Evolutionary conservation across 2,113 vertebrate genomes (phyloP).

Genomic region (Psammodynastes pulverulentus): DNA sequence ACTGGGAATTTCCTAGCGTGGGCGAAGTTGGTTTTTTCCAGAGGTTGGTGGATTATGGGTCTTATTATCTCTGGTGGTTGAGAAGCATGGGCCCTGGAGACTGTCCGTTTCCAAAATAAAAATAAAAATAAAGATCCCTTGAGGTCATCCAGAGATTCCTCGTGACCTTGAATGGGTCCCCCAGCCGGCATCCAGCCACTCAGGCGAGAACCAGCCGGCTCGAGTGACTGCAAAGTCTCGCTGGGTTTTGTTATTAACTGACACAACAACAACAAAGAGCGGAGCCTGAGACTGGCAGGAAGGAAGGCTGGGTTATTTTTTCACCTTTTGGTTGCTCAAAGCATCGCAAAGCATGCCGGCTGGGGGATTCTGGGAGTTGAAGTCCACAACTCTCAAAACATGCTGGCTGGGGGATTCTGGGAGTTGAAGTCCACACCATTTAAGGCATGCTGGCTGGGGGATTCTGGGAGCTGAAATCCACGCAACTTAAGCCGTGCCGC

Average conservation of each 20-base stretch:
- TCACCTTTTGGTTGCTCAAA: background rate
- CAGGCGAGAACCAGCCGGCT: background rate
- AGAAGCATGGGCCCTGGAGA: background rate
- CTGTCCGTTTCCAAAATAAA: background rate
- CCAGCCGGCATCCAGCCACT: background rate
- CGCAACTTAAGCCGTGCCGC: too few relatives aligned
- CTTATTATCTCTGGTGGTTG: background rate
- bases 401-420: too few relatives aligned
- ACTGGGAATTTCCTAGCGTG: background rate
- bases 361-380: too few relatives aligned
- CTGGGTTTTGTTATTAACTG: background rate
- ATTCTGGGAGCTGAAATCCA: too few relatives aligned
- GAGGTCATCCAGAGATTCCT: background rate
- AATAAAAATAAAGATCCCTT: background rate
- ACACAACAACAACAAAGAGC: background rate
- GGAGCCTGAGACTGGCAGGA: background rate
- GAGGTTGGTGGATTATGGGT: background rate
- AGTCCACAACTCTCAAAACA: too few relatives aligned
- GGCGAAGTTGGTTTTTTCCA: background rate
- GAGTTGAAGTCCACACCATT: too few relatives aligned
- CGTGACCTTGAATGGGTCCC: background rate
- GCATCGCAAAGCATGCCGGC: background rate
- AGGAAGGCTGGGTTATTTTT: background rate
- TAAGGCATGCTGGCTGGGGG: too few relatives aligned
- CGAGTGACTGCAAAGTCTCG: fast-evolving